A percentile compares a stretch with the other conserved stretches of the same genome.
Evolutionary conservation across 2,888 invertebrate genomes (phyloP).

Genomic region (Amphipoea oculea): DNA sequence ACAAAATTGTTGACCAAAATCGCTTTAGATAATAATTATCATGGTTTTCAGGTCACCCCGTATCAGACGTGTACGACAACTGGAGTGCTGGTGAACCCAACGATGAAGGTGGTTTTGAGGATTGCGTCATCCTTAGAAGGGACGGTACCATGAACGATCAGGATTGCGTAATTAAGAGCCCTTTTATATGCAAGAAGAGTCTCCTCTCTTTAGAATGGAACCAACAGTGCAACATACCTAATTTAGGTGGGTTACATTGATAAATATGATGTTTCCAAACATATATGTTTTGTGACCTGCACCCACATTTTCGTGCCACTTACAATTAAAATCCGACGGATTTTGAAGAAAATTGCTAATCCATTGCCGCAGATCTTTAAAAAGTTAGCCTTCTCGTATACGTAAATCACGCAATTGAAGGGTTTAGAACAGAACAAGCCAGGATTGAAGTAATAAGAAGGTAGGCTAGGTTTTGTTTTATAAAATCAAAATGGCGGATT

Average conservation of each 20-base stretch:
- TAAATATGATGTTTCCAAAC: background rate
- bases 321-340: background rate
- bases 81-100: conserved; percentile 44
- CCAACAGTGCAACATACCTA: conserved; percentile 76
- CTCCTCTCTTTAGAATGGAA: conserved; percentile 79
- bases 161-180: conserved; percentile 70
- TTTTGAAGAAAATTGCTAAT: background rate
- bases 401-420: too few relatives aligned
- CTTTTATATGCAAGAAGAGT: conserved; percentile 83
- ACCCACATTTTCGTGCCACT: background rate
- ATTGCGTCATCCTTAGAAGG: conserved; percentile 33
- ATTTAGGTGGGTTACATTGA: conserved; percentile 70
- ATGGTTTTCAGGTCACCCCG: conserved; percentile 33
- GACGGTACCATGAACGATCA: conserved; percentile 26
- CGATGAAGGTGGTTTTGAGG: conserved; percentile 31
- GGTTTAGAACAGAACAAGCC: too few relatives aligned
- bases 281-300: background rate
- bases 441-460: too few relatives aligned
- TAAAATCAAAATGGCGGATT: too few relatives aligned
- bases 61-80: conserved; percentile 33
- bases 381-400: background rate
- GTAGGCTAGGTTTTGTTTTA: too few relatives aligned
- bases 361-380: background rate
- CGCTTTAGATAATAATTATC: background rate
- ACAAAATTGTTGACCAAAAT: background rate